A percentile compares a stretch with the other conserved stretches of the same genome.
Conservation (phyloP, 2,113 vertebrate species). For the Clinocottus analis region DNA sequence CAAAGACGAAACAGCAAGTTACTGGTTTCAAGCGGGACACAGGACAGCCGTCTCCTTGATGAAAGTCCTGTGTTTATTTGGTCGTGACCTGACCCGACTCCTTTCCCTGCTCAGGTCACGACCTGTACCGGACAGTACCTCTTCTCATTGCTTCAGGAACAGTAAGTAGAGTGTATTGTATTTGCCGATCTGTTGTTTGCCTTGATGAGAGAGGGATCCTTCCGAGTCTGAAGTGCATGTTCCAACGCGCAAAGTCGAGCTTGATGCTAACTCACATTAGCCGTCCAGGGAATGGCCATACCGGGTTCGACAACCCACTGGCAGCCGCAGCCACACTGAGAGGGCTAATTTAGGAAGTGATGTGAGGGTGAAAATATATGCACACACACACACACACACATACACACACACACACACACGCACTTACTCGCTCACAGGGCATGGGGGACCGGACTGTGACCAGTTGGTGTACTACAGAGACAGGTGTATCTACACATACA, state of each 20-base stretch:
- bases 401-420: neutral
- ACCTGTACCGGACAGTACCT: neutral
- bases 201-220: too few relatives aligned
- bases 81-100: neutral
- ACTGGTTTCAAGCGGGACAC: too few relatives aligned
- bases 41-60: too few relatives aligned
- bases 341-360: slow-evolving; percentile 66
- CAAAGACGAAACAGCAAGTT: too few relatives aligned
- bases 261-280: slow-evolving; percentile 34
- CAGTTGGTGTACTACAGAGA: neutral
- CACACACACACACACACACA: neutral
- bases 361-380: slow-evolving; percentile 39
- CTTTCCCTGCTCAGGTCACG: neutral
- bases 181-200: too few relatives aligned
- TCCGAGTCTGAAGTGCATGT: too few relatives aligned
- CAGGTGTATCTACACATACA: neutral
- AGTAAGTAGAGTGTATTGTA: neutral
- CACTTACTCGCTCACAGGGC: neutral
- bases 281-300: slow-evolving; percentile 35
- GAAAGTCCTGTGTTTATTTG: neutral
- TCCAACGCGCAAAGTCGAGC: slow-evolving; percentile 17
- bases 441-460: neutral
- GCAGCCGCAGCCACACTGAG: slow-evolving; percentile 21
- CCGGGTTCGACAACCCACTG: slow-evolving; percentile 50
- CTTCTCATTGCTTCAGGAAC: neutral